Base-by-base conservation (phyloP, 1,140 invertebrate genomes). In the Scaptomyza graminum region DNA sequence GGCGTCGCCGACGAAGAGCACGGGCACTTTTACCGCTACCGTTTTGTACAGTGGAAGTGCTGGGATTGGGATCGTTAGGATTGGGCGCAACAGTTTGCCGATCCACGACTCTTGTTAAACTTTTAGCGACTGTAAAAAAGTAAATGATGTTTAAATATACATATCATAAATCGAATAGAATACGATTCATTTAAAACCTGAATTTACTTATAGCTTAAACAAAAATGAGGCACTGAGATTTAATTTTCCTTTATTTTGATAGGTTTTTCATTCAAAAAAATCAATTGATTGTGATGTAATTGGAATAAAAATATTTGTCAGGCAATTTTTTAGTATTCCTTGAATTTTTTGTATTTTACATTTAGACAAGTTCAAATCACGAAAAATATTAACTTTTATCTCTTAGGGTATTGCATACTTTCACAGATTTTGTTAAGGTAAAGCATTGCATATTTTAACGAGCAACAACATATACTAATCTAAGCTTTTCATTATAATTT, bases 1-100 rank as follows among this genome's bases (percentile, higher is more conserved):
- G 77, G 22, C 81, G 88, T 16, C 85, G 85, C 22, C 88, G 89
- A 60, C 90, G 90, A 49, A 82, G 84, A 44, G 90, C 74, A 9
- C 78, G 68, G 51, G 71, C 87, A 76, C 61, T 88, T 66, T 89
- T 91, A 5, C 76, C 73, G 72, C 75, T 90, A 71, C 3, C 37
- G 37, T 77, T 87, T 46, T 87, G 85, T 62, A 63, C 67, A 69
- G 61, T 52, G 22, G 44, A 25, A 31, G 61, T 72, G 28, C 28
- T 56, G 3, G 37, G 37, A 43, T 63, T 74, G 55, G 62, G 59
- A 66, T 83, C 65, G 31, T 66, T 74, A 5, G 47, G 50, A 56
- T 89, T 84, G 18, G 69, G 39, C 37, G 77, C 75, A 90, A 75
- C 77, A 90, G 88, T 65, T 75, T 90, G 80, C 59, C 73, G 73